Evolutionary conservation across 2,888 invertebrate species (phyloP), one percentile per base, ranked within the genome.

Genomic region (Rhyacophila evoluta): DNA sequence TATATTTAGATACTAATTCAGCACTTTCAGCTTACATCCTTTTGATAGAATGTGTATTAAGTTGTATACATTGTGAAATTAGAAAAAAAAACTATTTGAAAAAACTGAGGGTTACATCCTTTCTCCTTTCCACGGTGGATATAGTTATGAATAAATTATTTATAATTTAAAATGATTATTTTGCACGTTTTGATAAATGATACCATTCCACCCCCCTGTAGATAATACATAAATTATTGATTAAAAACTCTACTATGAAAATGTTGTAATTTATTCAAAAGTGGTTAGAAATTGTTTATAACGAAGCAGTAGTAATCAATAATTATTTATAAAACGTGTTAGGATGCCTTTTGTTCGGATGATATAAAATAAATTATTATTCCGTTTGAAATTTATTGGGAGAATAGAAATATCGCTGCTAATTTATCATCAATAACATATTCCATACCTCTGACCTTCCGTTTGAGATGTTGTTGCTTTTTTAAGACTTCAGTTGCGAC

Each of bases 261-360:
- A 33, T 10, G 19, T 25, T 55, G 1, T 55, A 55, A 55, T 55
- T 55, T 25, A 55, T 55, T 55, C 55, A 19, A 55, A 55, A 8
- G 10, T 55, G 10, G 55, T 55, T 19, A 55, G 15, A 55, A 55
- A 55, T 55, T 55, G 55, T 55, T 55, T 55, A 25, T 55, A 19
- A 25, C 55, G 55, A 55, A 55, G 55, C 19, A 19, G 55, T 55
- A 55, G 15, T 55, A 55, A 55, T 55, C 55, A 55, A 55, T 55
- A 55, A 55, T 55, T 19, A 55, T 55, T 55, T 19, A 19, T 55
- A 55, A 5, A 8, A 55, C 19, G 55, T 55, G 19, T 55, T 55
- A 19, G 25, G 55, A 55, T 19, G 25, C 19, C 55, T 55, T 55
- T 55, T 55, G 55, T 55, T 8, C 6, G 12, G 55, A 1, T 2